Percentiles rank a stretch among this genome's conserved stretches.
Evolutionary conservation across 2,888 invertebrate genomes (phyloP).

Genomic region (Leptopilina myrica): DNA sequence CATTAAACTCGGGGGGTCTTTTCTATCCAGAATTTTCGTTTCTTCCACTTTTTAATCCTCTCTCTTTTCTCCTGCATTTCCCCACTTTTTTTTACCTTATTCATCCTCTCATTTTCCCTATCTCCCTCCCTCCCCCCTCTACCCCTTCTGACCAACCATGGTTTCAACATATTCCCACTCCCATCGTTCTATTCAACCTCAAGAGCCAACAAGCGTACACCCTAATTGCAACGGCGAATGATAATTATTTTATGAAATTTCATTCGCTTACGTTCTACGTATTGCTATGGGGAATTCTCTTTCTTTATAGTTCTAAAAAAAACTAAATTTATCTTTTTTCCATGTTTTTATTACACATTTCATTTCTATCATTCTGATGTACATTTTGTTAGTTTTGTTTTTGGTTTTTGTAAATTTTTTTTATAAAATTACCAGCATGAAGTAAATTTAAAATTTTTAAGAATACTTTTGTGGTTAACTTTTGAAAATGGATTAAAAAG

Average conservation of each 20-base stretch:
- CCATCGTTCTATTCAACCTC: constrained; percentile 56
- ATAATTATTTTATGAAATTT: constrained; percentile 60
- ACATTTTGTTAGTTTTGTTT: no score
- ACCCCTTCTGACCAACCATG: constrained; percentile 1
- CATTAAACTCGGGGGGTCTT: constrained; percentile 42
- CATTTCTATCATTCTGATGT: no score
- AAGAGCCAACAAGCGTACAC: constrained; percentile 60
- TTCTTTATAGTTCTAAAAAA: no score
- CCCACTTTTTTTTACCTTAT: constrained; percentile 49
- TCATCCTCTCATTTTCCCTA: background rate
- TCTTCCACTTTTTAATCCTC: constrained; percentile 15
- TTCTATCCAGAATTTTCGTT: constrained; percentile 5
- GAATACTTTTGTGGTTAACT: no score
- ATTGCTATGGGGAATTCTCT: background rate
- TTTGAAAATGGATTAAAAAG: no score
- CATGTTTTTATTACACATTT: no score
- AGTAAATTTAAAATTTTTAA: no score
- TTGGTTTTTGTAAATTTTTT: no score
- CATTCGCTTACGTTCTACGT: constrained; percentile 48
- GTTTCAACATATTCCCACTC: constrained; percentile 17
- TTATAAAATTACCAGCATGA: no score
- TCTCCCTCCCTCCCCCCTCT: no score
- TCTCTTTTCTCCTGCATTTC: constrained; percentile 47
- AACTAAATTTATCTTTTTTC: no score
- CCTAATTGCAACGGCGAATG: constrained; percentile 59